phyloP scores from a whole-genome alignment of 2,113 vertebrate genomes.

The Aphyosemion australe region DNA sequence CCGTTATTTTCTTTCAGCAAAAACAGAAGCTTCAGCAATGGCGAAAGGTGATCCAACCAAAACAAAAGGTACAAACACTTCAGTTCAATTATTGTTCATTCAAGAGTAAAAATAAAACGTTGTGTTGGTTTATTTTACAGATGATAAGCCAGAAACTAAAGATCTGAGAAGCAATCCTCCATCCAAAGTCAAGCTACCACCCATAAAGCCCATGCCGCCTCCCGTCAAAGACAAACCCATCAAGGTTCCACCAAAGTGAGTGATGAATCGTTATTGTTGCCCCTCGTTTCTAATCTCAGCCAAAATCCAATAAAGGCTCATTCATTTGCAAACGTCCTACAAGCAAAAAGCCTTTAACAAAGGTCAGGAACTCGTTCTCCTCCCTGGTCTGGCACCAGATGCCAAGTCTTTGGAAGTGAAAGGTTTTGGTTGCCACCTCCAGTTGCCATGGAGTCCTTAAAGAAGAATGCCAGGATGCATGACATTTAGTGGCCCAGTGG shows the following conservation, averaged over 20 bases:
- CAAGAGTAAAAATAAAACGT: not conserved
- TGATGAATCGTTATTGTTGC: slow-evolving; percentile 16
- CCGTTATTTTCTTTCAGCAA: slow-evolving; percentile 34
- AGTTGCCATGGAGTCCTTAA: slow-evolving; percentile 62
- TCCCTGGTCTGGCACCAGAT: slow-evolving; percentile 48
- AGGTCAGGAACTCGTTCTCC: slow-evolving; percentile 57
- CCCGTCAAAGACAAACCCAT: slow-evolving; percentile 77
- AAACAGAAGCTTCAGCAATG: slow-evolving; percentile 64
- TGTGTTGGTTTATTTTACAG: slow-evolving; percentile 48
- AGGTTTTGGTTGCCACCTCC: slow-evolving; percentile 46
- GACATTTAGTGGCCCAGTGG: slow-evolving; percentile 60
- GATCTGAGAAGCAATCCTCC: slow-evolving; percentile 75
- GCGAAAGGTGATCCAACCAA: slow-evolving; percentile 67
- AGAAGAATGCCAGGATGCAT: slow-evolving; percentile 71
- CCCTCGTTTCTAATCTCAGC: slow-evolving; percentile 1
- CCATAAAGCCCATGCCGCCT: slow-evolving; percentile 61
- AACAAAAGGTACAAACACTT: slow-evolving; percentile 65
- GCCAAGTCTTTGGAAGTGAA: slow-evolving; percentile 40
- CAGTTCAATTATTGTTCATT: not conserved
- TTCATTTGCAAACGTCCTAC: slow-evolving; percentile 37
- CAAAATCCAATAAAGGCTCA: slow-evolving; percentile 4
- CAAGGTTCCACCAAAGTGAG: slow-evolving; percentile 69
- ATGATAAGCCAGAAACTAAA: slow-evolving; percentile 74
- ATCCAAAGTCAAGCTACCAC: slow-evolving; percentile 76
- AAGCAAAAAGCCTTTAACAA: slow-evolving; percentile 41